A percentile compares a stretch with the other conserved stretches of the same genome.
Evolutionary conservation across 1,140 invertebrate genomes (phyloP).

Genomic region (Cryptotermes secundus): DNA sequence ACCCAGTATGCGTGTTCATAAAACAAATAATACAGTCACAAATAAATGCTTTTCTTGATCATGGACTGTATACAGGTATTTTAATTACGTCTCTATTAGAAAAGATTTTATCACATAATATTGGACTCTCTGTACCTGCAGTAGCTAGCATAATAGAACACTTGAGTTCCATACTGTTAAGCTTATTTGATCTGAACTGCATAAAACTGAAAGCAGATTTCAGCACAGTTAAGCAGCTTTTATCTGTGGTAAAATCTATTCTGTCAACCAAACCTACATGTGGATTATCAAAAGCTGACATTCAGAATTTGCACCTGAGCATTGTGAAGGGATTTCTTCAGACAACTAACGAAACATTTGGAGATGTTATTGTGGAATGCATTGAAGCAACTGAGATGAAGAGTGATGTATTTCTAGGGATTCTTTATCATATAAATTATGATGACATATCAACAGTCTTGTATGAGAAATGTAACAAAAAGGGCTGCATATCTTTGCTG

Average conservation of each 20-base stretch:
- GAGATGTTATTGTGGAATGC: slow-evolving; percentile 25
- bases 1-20: slow-evolving; percentile 30
- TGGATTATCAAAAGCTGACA: slow-evolving; percentile 6
- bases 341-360: slow-evolving; percentile 10
- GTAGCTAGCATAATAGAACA: not conserved
- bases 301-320: not conserved
- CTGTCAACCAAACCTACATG: slow-evolving; percentile 30
- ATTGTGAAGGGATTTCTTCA: slow-evolving; percentile 31
- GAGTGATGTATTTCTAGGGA: not conserved
- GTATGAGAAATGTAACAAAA: not conserved
- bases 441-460: slow-evolving; percentile 6
- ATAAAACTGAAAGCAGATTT: slow-evolving; percentile 29
- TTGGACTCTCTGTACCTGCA: not conserved
- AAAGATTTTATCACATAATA: slow-evolving; percentile 14
- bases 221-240: slow-evolving; percentile 25
- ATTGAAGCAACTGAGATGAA: not conserved
- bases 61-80: slow-evolving; percentile 30
- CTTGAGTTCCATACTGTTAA: not conserved
- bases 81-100: slow-evolving; percentile 10
- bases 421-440: slow-evolving; percentile 24
- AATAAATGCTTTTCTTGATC: not conserved
- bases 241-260: slow-evolving; percentile 24
- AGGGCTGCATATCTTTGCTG: not conserved
- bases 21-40: slow-evolving; percentile 30
- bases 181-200: slow-evolving; percentile 2